These are phyloP conservation scores for Diploptera punctata DNA, from an alignment of 2,888 invertebrate species.

Conservation along the genomic window DNA sequence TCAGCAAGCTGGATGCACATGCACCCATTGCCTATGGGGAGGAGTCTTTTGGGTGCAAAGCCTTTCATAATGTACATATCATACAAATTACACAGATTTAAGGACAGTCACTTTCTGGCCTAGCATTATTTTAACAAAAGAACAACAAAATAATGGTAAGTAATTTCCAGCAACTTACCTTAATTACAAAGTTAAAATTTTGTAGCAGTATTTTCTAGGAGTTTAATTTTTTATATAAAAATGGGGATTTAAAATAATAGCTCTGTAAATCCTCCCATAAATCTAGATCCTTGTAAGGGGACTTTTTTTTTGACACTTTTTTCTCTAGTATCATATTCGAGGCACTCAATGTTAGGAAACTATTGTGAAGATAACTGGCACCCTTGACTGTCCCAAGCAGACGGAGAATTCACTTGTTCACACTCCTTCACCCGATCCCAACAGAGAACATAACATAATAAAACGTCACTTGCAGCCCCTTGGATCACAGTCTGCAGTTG, in stretches of 20 bases:
- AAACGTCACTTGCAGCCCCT: constrained; percentile 37
- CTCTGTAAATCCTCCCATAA: constrained; percentile 45
- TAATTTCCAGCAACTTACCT: constrained; percentile 37
- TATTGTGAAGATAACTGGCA: constrained; percentile 43
- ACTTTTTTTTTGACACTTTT: constrained; percentile 42
- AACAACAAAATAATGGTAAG: constrained; percentile 38
- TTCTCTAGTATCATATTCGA: constrained; percentile 44
- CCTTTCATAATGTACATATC: constrained; percentile 31
- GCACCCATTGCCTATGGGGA: background rate
- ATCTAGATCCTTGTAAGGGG: constrained; percentile 44
- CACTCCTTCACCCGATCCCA: constrained; percentile 44
- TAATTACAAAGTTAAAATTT: constrained; percentile 42
- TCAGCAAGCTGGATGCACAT: background rate
- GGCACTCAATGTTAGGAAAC: constrained; percentile 47
- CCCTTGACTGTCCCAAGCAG: background rate
- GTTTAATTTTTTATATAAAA: constrained; percentile 43
- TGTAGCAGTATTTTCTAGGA: constrained; percentile 40
- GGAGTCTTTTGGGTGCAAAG: constrained; percentile 19
- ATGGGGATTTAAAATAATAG: constrained; percentile 46
- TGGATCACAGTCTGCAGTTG: constrained; percentile 42
- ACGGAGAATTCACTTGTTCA: background rate
- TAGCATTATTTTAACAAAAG: constrained; percentile 31
- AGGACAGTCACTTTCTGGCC: constrained; percentile 34
- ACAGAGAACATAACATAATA: constrained; percentile 37
- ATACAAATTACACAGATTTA: constrained; percentile 33